phyloP scores from a whole-genome alignment of 1,140 invertebrate species.

The Philaenus spumarius region DNA sequence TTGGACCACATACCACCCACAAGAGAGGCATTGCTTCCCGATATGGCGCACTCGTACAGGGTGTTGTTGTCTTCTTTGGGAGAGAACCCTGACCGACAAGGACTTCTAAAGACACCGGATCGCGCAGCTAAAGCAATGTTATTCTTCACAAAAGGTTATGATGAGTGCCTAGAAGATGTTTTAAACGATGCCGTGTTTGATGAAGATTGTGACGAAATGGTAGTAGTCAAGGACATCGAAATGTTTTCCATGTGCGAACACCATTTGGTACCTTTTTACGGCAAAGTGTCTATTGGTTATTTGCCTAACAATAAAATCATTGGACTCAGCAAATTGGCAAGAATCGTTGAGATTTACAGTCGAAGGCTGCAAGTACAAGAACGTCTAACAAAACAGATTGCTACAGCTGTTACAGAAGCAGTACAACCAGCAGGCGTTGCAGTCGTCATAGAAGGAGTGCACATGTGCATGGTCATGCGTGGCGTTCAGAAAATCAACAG shows the following conservation, averaged over 20 bases:
- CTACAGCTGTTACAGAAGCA: conserved; percentile 91
- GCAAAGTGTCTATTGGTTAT: conserved; percentile 98
- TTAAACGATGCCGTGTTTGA: conserved; percentile 97
- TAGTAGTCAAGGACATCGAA: conserved; percentile 99
- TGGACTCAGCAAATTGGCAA: conserved; percentile 92
- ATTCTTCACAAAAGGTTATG: no score
- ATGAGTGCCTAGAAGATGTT: conserved; percentile 65
- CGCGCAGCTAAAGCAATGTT: no score
- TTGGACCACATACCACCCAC: no score
- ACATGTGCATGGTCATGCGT: conserved; percentile 99
- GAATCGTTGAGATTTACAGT: conserved; percentile 76
- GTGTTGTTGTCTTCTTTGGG: no score
- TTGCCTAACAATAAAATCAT: conserved; percentile 96
- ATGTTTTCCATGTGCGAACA: conserved; percentile 99
- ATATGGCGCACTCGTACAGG: no score
- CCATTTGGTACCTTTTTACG: conserved; percentile 98
- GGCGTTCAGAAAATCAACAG: conserved; percentile 99
- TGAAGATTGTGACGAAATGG: conserved; percentile 99
- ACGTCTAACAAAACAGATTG: conserved; percentile 96
- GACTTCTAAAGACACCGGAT: no score
- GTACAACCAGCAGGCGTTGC: conserved; percentile 94
- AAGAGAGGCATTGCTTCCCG: no score
- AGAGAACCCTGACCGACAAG: no score
- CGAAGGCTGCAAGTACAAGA: conserved; percentile 97
- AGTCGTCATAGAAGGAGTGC: conserved; percentile 99